Evolutionary conservation across 2,113 vertebrate species (phyloP).

Genomic region (Eidolon helvum): DNA sequence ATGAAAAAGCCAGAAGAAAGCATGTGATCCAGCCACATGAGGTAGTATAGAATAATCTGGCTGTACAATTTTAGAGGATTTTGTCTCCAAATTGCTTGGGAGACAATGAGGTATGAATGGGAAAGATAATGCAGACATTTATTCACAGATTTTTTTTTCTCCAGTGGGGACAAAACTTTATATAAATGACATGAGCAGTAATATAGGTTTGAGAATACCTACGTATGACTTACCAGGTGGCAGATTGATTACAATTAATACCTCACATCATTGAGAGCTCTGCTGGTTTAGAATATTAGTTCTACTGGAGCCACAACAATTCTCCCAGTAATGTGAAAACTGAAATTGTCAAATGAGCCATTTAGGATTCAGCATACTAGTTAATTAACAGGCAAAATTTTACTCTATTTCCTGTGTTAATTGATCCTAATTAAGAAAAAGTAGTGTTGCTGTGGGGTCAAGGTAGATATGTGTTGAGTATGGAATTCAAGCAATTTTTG

Average conservation of each 20-base stretch:
- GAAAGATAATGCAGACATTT: neutral
- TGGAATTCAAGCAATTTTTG: neutral
- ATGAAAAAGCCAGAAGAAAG: neutral
- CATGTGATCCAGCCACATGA: neutral
- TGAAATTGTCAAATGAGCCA: neutral
- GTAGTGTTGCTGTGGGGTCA: neutral
- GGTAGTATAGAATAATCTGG: neutral
- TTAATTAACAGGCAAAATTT: conserved; percentile 3
- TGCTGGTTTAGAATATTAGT: neutral
- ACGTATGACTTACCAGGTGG: neutral
- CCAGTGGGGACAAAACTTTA: neutral
- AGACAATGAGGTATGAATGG: neutral
- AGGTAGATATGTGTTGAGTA: neutral
- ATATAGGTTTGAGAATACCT: neutral
- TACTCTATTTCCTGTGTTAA: neutral
- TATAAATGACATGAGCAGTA: neutral
- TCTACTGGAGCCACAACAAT: neutral
- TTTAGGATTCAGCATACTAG: neutral
- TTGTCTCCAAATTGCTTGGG: neutral
- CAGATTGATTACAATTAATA: neutral
- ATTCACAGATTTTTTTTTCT: neutral
- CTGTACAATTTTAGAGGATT: neutral
- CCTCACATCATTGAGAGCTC: neutral
- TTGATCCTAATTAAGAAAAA: neutral
- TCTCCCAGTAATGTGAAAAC: neutral